A percentile compares a stretch with the other conserved stretches of the same genome.
Evolutionary conservation across 1,140 invertebrate genomes (phyloP).

Genomic region (Aphelinus certus): DNA sequence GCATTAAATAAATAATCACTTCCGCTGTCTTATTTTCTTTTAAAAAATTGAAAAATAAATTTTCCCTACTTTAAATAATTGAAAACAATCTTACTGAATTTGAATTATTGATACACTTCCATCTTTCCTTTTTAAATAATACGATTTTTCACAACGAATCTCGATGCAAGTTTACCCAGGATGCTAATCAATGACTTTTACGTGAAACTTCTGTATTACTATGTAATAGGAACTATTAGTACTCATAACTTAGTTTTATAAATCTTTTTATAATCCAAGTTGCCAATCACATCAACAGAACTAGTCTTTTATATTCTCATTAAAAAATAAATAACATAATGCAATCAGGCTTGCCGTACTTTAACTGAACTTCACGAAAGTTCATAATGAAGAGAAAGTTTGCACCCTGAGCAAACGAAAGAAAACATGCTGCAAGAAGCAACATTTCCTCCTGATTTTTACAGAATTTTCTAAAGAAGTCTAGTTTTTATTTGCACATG

Average conservation of each 20-base stretch:
- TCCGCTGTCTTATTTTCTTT: constrained; percentile 20
- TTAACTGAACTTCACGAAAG: neutral
- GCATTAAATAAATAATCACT: constrained; percentile 27
- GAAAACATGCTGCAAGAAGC: neutral
- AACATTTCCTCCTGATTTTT: neutral
- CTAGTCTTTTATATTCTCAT: constrained; percentile 15
- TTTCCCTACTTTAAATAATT: constrained; percentile 12
- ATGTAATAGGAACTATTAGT: constrained; percentile 41
- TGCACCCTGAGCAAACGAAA: constrained; percentile 13
- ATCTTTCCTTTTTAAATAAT: neutral
- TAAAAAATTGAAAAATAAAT: constrained; percentile 20
- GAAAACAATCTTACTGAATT: constrained; percentile 12
- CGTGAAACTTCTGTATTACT: constrained; percentile 13
- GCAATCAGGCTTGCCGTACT: constrained; percentile 21
- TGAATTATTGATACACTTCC: neutral
- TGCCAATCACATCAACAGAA: constrained; percentile 37
- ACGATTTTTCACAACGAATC: constrained; percentile 11
- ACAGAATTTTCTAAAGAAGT: constrained; percentile 8
- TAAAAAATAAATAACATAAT: constrained; percentile 28
- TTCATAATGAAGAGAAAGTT: constrained; percentile 1
- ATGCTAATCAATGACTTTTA: constrained; percentile 22
- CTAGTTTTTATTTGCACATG: constrained; percentile 23
- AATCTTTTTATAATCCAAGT: constrained; percentile 35
- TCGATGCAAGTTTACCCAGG: constrained; percentile 17
- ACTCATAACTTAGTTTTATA: constrained; percentile 35